Conservation (phyloP, 2,113 vertebrate species). For the Ictidomys tridecemlineatus region DNA sequence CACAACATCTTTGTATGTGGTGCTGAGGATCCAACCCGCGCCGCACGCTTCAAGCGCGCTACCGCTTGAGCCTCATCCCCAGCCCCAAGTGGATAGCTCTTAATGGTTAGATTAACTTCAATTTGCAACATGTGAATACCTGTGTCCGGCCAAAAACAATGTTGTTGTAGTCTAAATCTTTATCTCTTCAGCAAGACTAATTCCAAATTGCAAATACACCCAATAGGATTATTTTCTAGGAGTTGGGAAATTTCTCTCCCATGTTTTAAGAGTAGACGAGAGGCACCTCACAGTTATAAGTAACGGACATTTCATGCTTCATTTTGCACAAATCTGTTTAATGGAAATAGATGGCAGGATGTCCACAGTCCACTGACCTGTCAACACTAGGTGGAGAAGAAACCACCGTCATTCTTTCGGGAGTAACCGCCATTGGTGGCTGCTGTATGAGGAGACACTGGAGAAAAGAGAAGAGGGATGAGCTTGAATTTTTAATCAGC, state of each 20-base stretch:
- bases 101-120: neutral
- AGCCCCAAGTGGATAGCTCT: neutral
- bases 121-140: neutral
- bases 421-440: conserved; percentile 87
- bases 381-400: conserved; percentile 83
- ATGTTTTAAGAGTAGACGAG: conserved; percentile 34
- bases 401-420: conserved; percentile 87
- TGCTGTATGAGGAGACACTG: conserved; percentile 85
- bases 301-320: conserved; percentile 33
- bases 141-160: neutral
- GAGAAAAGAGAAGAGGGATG: neutral
- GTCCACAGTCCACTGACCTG: neutral
- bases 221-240: conserved; percentile 36
- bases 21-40: too few relatives aligned
- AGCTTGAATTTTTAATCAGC: neutral
- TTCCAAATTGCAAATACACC: neutral
- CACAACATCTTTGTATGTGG: too few relatives aligned
- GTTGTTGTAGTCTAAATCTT: conserved; percentile 1
- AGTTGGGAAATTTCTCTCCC: neutral
- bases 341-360: neutral
- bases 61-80: too few relatives aligned
- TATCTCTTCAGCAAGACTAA: neutral
- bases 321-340: conserved; percentile 66
- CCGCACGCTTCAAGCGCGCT: too few relatives aligned
- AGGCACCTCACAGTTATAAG: neutral